A percentile compares a stretch with the other conserved stretches of the same genome.
Conservation (phyloP, 2,797 vertebrate genomes). For the Pseudomugil tenellus region DNA sequence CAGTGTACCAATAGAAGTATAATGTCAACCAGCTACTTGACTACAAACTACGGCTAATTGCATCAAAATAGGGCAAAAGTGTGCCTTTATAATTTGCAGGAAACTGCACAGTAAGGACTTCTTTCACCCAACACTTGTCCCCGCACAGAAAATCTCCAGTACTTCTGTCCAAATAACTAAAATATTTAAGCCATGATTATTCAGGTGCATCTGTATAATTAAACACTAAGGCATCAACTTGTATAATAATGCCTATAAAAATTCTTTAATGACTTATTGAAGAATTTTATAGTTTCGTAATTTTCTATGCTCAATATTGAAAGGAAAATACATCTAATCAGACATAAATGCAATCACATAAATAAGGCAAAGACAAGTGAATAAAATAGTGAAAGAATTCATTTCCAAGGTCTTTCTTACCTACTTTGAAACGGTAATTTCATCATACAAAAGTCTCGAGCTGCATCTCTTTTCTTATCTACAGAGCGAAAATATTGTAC, state of each 20-base stretch:
- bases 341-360: too few species aligned
- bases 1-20: neutral
- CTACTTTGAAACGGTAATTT: too few species aligned
- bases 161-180: conserved; percentile 18
- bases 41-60: conserved; percentile 15
- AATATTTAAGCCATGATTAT: neutral
- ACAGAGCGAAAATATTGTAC: neutral
- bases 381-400: too few species aligned
- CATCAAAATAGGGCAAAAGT: conserved; percentile 7
- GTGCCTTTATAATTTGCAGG: conserved; percentile 23
- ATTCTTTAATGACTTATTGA: too few species aligned
- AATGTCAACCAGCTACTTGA: conserved; percentile 1
- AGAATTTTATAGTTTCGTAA: too few species aligned
- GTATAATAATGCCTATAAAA: too few species aligned
- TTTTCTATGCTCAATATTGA: too few species aligned
- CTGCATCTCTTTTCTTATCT: neutral
- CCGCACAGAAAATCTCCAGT: conserved; percentile 7
- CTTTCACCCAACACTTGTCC: conserved; percentile 37
- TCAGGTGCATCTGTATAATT: neutral
- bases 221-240: too few species aligned
- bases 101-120: conserved; percentile 24
- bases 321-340: too few species aligned
- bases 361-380: too few species aligned
- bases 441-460: neutral
- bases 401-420: too few species aligned